These are phyloP conservation scores for Callopanchax toddi DNA, from an alignment of 2,113 vertebrate species.

Conservation along the genomic window DNA sequence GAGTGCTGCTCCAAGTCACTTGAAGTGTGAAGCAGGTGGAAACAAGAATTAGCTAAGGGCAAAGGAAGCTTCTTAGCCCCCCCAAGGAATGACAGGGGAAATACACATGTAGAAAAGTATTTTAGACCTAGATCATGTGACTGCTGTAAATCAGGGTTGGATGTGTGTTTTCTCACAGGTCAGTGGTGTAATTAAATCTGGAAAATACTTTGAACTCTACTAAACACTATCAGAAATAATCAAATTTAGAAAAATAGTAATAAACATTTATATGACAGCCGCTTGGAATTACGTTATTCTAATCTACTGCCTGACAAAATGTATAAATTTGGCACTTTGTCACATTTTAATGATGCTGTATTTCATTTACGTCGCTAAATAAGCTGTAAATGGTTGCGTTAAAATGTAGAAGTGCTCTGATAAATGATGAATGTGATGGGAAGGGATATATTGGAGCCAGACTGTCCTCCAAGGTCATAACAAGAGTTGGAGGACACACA, in stretches of 20 bases:
- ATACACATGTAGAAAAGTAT: conserved; percentile 16
- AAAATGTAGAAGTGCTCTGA: conserved; percentile 16
- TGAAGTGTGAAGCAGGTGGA: conserved; percentile 44
- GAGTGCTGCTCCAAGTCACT: conserved; percentile 34
- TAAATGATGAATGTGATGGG: conserved; percentile 26
- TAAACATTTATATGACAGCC: not conserved
- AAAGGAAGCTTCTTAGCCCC: conserved; percentile 18
- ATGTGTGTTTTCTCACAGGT: too few species aligned
- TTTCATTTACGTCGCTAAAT: conserved; percentile 23
- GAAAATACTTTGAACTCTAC: too few species aligned
- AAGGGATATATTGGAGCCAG: conserved; percentile 15
- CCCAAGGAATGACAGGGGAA: conserved; percentile 25
- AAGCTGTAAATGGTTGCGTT: conserved; percentile 19
- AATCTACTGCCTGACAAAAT: conserved; percentile 19
- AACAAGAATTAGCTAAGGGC: conserved; percentile 48
- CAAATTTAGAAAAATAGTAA: too few species aligned
- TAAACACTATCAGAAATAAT: too few species aligned
- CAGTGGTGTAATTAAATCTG: too few species aligned
- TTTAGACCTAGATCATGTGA: not conserved
- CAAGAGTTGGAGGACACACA: conserved; percentile 29
- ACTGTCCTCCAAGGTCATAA: conserved; percentile 47
- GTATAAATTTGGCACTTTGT: conserved; percentile 42
- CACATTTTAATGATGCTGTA: conserved; percentile 20
- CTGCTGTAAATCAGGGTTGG: too few species aligned
- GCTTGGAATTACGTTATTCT: not conserved